These are phyloP conservation scores for Podilymbus podiceps DNA, from an alignment of 2,113 vertebrate species.

Conservation along the genomic window DNA sequence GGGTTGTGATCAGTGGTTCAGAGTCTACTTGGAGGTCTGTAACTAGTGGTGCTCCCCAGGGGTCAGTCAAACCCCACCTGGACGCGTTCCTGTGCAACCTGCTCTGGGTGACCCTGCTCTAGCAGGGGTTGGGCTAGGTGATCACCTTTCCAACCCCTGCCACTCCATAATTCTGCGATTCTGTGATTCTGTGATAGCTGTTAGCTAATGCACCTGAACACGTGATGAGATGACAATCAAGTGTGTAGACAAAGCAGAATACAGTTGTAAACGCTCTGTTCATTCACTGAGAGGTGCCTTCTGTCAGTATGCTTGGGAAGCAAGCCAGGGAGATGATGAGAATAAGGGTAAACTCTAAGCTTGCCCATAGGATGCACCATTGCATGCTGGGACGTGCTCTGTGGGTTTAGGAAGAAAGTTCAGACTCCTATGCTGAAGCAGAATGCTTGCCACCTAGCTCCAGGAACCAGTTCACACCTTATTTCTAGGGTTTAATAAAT, in stretches of 20 bases:
- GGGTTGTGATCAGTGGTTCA: too few relatives aligned
- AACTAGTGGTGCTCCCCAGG: too few relatives aligned
- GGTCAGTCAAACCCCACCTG: too few relatives aligned
- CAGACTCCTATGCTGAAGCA: background rate
- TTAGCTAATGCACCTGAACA: fast-evolving
- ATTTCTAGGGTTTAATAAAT: background rate
- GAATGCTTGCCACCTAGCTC: fast-evolving
- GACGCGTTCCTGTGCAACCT: too few relatives aligned
- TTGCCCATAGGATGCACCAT: background rate
- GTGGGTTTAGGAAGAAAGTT: background rate
- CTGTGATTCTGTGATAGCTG: background rate
- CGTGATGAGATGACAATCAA: fast-evolving
- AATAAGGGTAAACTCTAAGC: background rate
- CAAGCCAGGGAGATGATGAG: background rate
- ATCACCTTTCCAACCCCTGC: too few relatives aligned
- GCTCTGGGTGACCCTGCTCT: too few relatives aligned
- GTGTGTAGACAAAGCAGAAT: background rate
- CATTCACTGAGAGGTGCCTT: background rate
- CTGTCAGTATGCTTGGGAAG: background rate
- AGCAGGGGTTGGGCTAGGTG: too few relatives aligned
- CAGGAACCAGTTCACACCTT: background rate
- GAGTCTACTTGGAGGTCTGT: too few relatives aligned
- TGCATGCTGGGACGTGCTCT: fast-evolving
- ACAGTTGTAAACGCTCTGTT: background rate
- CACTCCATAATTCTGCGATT: too few relatives aligned